A percentile compares a stretch with the other conserved stretches of the same genome.
phyloP scores from a whole-genome alignment of 2,888 invertebrate genomes.

The Dorcus hopei region DNA sequence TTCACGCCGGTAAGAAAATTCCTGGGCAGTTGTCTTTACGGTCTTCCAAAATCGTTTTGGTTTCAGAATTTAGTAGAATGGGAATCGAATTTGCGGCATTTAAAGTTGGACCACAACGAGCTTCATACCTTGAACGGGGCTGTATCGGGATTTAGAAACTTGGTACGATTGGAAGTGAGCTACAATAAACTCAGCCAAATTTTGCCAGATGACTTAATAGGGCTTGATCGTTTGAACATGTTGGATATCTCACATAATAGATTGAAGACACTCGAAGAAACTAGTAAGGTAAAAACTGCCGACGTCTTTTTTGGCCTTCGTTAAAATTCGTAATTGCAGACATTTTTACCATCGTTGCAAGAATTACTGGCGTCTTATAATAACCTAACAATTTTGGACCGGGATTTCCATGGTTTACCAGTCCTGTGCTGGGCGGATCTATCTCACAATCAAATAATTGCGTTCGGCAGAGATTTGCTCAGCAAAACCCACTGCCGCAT shows the following conservation, averaged over 20 bases:
- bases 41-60: too few species aligned
- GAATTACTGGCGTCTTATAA: conserved; percentile 76
- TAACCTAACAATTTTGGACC: conserved; percentile 68
- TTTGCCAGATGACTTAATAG: conserved; percentile 74
- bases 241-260: conserved; percentile 78
- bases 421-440: conserved; percentile 78
- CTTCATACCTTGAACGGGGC: conserved; percentile 70
- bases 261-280: conserved; percentile 73
- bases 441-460: conserved; percentile 71
- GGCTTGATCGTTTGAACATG: conserved; percentile 68
- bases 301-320: neutral
- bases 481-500: conserved; percentile 77
- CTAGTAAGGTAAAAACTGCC: conserved; percentile 66
- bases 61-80: conserved; percentile 73
- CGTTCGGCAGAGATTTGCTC: conserved; percentile 71
- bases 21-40: too few species aligned
- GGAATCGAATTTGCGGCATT: conserved; percentile 68
- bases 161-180: conserved; percentile 70
- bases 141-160: conserved; percentile 69
- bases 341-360: conserved; percentile 72
- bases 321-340: conserved; percentile 55
- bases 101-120: conserved; percentile 72
- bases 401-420: conserved; percentile 80
- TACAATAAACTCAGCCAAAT: conserved; percentile 72
- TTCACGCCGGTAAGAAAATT: conserved; percentile 58